These are phyloP conservation scores for Eubasilissa splendida DNA, from an alignment of 2,888 invertebrate genomes.

Conservation along the genomic window DNA sequence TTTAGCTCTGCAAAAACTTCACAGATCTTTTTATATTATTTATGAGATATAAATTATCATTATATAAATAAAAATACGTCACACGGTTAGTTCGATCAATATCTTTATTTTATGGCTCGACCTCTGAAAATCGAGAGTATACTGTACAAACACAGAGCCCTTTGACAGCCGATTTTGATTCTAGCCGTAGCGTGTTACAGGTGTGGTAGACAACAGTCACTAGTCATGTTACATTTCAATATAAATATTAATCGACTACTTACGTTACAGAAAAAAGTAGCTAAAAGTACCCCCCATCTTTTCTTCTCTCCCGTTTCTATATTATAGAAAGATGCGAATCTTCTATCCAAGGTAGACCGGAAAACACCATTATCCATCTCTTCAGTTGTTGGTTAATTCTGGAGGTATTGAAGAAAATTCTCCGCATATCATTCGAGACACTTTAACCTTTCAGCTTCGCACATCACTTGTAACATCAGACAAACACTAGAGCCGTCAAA, in stretches of 20 bases:
- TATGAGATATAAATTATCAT: too few relatives aligned
- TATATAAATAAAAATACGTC: too few relatives aligned
- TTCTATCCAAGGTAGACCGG: constrained; percentile 35
- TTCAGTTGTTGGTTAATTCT: background rate
- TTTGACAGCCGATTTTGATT: too few relatives aligned
- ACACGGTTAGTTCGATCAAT: too few relatives aligned
- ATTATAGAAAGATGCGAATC: constrained; percentile 43
- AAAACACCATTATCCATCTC: constrained; percentile 39
- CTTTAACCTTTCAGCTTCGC: background rate
- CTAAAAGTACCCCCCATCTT: constrained; percentile 50
- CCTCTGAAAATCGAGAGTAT: too few relatives aligned
- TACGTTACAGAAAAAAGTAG: constrained; percentile 49
- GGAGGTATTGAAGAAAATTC: background rate
- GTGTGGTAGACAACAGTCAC: too few relatives aligned
- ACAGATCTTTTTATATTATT: too few relatives aligned
- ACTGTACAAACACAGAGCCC: too few relatives aligned
- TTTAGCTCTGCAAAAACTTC: too few relatives aligned
- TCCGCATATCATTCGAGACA: background rate
- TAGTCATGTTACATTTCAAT: too few relatives aligned
- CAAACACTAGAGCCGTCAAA: background rate
- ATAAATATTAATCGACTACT: constrained; percentile 19
- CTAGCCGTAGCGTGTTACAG: too few relatives aligned
- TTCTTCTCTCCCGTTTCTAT: constrained; percentile 20
- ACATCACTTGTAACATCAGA: constrained; percentile 4
- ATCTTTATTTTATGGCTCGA: too few relatives aligned